phyloP scores from a whole-genome alignment of 2,888 invertebrate genomes.

The Ashinkailepas kermadecensis region DNA sequence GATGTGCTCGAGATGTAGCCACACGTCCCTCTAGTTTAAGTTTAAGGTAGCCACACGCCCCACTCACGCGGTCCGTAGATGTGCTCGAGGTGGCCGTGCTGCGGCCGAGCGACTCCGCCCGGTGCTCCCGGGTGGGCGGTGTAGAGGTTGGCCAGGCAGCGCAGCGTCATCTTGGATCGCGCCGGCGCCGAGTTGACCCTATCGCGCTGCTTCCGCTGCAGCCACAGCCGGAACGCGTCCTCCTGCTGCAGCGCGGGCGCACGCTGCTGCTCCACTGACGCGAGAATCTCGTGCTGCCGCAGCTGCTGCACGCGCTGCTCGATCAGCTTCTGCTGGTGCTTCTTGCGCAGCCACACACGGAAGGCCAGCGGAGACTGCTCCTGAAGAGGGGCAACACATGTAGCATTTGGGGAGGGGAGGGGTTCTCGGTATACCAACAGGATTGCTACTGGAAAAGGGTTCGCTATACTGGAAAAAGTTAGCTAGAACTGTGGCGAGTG shows the following conservation, averaged over 20 bases:
- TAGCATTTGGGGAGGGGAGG: too few species aligned
- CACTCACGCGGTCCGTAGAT: neutral
- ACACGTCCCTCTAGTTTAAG: too few species aligned
- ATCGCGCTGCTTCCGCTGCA: slow-evolving; percentile 1
- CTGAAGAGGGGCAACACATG: neutral
- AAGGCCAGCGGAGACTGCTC: slow-evolving; percentile 10
- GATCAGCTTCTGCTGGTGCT: neutral
- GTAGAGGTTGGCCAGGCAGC: neutral
- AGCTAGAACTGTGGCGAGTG: too few species aligned
- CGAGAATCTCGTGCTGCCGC: neutral
- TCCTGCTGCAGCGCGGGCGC: neutral
- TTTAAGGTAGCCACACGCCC: too few species aligned
- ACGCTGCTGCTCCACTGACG: neutral
- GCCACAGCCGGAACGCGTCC: slow-evolving; percentile 6
- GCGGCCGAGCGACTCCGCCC: neutral
- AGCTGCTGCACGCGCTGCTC: slow-evolving; percentile 19
- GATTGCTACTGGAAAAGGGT: too few species aligned
- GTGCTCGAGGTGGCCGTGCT: neutral
- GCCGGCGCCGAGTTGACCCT: neutral
- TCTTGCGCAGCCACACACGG: slow-evolving; percentile 15
- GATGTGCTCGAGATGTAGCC: too few species aligned
- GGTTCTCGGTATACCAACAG: too few species aligned
- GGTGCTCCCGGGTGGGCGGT: neutral
- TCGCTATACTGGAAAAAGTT: too few species aligned
- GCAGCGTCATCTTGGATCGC: neutral